A percentile compares a stretch with the other conserved stretches of the same genome.
phyloP scores from a whole-genome alignment of 2,113 vertebrate species.

The Cyanistes caeruleus region DNA sequence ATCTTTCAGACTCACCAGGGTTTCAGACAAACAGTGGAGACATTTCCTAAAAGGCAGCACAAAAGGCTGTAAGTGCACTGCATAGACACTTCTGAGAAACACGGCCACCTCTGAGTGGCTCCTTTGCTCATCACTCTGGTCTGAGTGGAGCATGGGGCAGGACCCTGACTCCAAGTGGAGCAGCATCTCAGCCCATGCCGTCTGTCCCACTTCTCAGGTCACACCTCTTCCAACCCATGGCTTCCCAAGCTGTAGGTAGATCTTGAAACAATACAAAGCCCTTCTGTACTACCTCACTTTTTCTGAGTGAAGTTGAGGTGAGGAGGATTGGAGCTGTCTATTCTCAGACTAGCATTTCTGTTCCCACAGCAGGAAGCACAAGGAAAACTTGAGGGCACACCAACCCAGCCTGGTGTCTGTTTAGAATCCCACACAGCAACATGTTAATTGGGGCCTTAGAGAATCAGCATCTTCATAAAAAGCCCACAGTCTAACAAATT shows the following conservation, averaged over 20 bases:
- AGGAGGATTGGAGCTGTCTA: not conserved
- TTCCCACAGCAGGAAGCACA: accelerated
- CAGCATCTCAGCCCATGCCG: not conserved
- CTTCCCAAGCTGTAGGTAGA: not conserved
- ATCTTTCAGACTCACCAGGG: not conserved
- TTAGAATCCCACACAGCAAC: accelerated
- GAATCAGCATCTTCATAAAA: not conserved
- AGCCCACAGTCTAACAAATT: accelerated
- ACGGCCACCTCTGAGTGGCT: accelerated
- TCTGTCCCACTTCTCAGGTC: not conserved
- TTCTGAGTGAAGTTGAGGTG: not conserved
- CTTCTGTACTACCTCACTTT: not conserved
- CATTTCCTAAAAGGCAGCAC: not conserved
- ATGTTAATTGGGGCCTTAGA: not conserved
- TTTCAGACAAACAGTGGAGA: not conserved
- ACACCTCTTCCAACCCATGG: accelerated
- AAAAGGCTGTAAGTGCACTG: accelerated
- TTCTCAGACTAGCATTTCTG: not conserved
- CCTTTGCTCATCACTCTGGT: accelerated
- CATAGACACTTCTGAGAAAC: not conserved
- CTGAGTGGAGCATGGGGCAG: accelerated
- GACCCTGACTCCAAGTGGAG: not conserved
- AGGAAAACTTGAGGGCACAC: not conserved
- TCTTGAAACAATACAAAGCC: not conserved
- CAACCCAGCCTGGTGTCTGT: not conserved